Base-by-base conservation (phyloP, 37 sponge, comb jelly and placozoan genomes). In the Aphrocallistes beatrix region DNA sequence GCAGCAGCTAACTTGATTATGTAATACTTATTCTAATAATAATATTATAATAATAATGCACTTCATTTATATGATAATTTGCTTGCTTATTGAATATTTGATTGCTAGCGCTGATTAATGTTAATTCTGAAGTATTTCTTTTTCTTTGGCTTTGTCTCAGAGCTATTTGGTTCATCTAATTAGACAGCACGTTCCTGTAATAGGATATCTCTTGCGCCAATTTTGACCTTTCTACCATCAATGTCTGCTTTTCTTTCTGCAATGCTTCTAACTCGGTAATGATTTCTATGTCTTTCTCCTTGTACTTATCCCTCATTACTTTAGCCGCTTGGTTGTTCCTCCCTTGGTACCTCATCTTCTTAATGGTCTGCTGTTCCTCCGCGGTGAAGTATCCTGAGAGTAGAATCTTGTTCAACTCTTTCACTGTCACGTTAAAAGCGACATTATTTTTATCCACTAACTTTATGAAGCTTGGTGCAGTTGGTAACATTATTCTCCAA, bases 291-390 rank as follows among this genome's bases (percentile, higher is more conserved):
- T 60, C 75, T 13, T 60, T 60, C 8, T 32, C 28, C 75, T 60
- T 60, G 75, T 60, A 60, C 75, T 60, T 60, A 25, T 60, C 75
- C 75, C 75, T 3, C 75, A 60, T 60, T 13, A 60, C 75, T 60
- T 60, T 60, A 25, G 75, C 75, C 34, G 75, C 75, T 60, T 60
- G 75, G n/a, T 60, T 60, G n/a, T 60, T 60, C 21, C 75, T 60
- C 25, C 75, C 75, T 28, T 60, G 75, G 34, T 60, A 60, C 34
- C 75, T 60, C 75, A 60, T 60, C 75, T 60, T 60, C 75, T 60
- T 60, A 32, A 60, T 60, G 10, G 75, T 28, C n/a, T 60, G 25
- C 75, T 60, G 75, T 28, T 60, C 75, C 10, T 60, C 75, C 75
- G n/a, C n/a, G 75, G 75, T 60, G 21, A 60, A 60, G 21, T 60